phyloP scores from a whole-genome alignment of 2,888 invertebrate genomes.

The Rhamphomyia laevipes region DNA sequence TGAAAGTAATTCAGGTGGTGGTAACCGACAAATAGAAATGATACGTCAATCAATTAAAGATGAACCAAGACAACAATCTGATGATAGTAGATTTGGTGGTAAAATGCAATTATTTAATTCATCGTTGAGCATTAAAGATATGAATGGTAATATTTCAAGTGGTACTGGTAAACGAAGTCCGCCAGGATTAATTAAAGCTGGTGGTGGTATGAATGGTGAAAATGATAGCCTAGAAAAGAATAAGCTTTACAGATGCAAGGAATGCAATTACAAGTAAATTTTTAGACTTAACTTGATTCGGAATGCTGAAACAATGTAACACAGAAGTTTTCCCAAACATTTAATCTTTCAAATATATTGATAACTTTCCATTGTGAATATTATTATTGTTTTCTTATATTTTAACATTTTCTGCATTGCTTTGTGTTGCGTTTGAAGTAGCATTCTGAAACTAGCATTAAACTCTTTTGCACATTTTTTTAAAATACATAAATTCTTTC shows the following conservation, averaged over 20 bases:
- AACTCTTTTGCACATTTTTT: neutral
- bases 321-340: neutral
- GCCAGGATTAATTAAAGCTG: conserved; percentile 47
- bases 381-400: too few relatives aligned
- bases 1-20: conserved; percentile 22
- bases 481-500: neutral
- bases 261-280: conserved; percentile 67
- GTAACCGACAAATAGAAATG: conserved; percentile 13
- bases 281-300: neutral
- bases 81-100: conserved; percentile 4
- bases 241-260: conserved; percentile 80
- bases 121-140: conserved; percentile 29
- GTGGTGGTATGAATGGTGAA: conserved; percentile 41
- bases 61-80: conserved; percentile 16
- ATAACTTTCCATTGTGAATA: too few relatives aligned
- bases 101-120: conserved; percentile 25
- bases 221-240: conserved; percentile 48
- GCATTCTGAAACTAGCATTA: too few relatives aligned
- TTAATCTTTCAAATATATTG: too few relatives aligned
- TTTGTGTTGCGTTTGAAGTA: too few relatives aligned
- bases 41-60: conserved; percentile 11
- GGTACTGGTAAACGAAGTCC: conserved; percentile 29
- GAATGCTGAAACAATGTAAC: too few relatives aligned
- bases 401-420: too few relatives aligned
- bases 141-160: conserved; percentile 24